A percentile compares a stretch with the other conserved stretches of the same genome.
phyloP scores from a whole-genome alignment of 2,888 invertebrate genomes.

The Lepidonotus clava region DNA sequence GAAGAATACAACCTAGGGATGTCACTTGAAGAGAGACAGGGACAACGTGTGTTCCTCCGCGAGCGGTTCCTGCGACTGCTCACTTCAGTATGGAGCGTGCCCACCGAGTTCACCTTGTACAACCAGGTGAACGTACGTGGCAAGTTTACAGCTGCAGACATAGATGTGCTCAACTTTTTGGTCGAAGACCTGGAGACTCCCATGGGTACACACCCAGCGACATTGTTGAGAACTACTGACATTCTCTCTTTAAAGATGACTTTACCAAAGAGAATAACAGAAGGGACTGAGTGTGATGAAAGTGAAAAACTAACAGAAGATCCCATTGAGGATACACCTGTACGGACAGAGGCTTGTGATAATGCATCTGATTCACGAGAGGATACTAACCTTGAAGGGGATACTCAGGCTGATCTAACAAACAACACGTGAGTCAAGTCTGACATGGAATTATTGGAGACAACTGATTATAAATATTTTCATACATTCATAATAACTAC shows the following conservation, averaged over 20 bases:
- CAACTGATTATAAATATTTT: too few relatives aligned
- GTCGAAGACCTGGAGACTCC: slow-evolving; percentile 73
- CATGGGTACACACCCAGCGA: slow-evolving; percentile 74
- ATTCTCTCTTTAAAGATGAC: slow-evolving; percentile 62
- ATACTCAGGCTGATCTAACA: too few relatives aligned
- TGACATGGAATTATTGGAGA: too few relatives aligned
- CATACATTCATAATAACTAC: too few relatives aligned
- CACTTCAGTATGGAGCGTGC: slow-evolving; percentile 67
- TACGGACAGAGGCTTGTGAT: too few relatives aligned
- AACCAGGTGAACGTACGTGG: slow-evolving; percentile 72
- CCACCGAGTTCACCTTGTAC: slow-evolving; percentile 69
- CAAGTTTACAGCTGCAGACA: slow-evolving; percentile 69
- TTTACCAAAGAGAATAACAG: background rate
- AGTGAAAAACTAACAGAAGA: too few relatives aligned
- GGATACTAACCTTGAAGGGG: too few relatives aligned
- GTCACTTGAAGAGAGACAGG: slow-evolving; percentile 65
- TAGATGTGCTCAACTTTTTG: slow-evolving; percentile 71
- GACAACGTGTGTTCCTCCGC: slow-evolving; percentile 72
- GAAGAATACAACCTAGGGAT: too few relatives aligned
- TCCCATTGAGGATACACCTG: background rate
- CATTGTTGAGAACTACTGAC: slow-evolving; percentile 73
- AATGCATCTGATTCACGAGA: too few relatives aligned
- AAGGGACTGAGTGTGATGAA: background rate
- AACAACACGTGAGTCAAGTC: too few relatives aligned
- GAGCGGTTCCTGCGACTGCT: slow-evolving; percentile 75